phyloP scores from a whole-genome alignment of 1,140 invertebrate species.

The Eumeta japonica region DNA sequence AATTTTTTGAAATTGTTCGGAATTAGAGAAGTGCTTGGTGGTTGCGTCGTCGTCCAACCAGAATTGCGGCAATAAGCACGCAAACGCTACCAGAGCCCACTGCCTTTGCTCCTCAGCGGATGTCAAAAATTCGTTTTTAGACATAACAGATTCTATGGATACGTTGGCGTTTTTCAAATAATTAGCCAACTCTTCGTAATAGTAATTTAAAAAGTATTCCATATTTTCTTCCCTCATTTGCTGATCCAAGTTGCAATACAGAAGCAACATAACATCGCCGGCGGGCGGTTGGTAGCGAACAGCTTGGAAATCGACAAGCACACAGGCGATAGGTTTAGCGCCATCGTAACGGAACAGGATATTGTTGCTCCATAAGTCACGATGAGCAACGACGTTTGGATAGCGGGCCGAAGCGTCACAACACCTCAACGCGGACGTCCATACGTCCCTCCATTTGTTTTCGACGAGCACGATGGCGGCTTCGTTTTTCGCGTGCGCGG shows the following conservation, averaged over 20 bases:
- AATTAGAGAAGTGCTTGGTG: conserved; percentile 26
- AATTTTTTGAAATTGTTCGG: conserved; percentile 29
- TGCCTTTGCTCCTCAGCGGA: conserved; percentile 36
- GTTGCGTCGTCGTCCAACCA: conserved; percentile 38
- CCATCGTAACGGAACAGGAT: conserved; percentile 58
- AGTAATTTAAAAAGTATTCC: conserved; percentile 43
- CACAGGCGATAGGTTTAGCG: conserved; percentile 43
- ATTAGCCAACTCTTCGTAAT: conserved; percentile 46
- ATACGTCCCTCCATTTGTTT: conserved; percentile 28
- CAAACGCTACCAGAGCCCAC: conserved; percentile 31
- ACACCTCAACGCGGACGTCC: conserved; percentile 24
- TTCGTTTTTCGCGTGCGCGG: conserved; percentile 22
- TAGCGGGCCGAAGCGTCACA: conserved; percentile 20
- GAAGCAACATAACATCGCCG: conserved; percentile 55
- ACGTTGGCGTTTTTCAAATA: conserved; percentile 37
- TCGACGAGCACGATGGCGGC: conserved; percentile 22
- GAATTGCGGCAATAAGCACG: conserved; percentile 34
- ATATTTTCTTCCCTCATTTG: conserved; percentile 43
- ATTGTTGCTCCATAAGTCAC: conserved; percentile 65
- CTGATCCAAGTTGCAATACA: conserved; percentile 36
- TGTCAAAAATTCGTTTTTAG: conserved; percentile 35
- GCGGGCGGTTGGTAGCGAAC: conserved; percentile 58
- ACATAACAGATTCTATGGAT: conserved; percentile 33
- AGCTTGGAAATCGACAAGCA: conserved; percentile 63
- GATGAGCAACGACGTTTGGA: conserved; percentile 61